These are phyloP conservation scores for Phoebastria nigripes DNA, from an alignment of 2,797 vertebrate genomes.

Conservation along the genomic window DNA sequence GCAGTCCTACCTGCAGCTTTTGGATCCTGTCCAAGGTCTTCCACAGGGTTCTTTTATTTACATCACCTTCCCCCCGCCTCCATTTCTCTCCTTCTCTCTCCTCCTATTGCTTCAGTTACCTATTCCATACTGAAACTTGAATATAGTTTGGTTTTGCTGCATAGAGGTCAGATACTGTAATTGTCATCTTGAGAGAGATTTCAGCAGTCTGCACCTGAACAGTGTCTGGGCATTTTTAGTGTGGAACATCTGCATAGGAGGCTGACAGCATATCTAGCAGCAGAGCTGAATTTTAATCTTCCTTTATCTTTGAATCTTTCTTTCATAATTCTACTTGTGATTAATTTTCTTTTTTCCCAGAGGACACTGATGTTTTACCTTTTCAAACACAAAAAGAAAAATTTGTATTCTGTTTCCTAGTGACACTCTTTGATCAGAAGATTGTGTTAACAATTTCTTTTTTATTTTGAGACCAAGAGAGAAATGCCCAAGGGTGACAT, in stretches of 20 bases:
- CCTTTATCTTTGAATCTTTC: background rate
- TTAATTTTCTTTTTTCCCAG: background rate
- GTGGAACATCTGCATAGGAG: background rate
- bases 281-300: background rate
- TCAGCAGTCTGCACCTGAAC: background rate
- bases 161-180: rapidly evolving
- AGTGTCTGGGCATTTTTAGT: background rate
- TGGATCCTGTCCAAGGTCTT: background rate
- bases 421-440: constrained; percentile 17
- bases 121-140: background rate
- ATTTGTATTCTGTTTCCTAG: constrained; percentile 1
- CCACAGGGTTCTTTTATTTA: background rate
- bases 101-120: background rate
- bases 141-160: background rate
- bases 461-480: background rate
- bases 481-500: constrained; percentile 1
- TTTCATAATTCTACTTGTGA: background rate
- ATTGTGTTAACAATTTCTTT: constrained; percentile 34
- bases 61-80: too few relatives aligned
- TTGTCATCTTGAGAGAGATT: background rate
- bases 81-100: background rate
- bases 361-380: background rate
- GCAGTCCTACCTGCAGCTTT: background rate
- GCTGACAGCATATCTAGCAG: background rate
- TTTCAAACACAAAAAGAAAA: constrained; percentile 13